These are phyloP conservation scores for Rhea americana DNA, from an alignment of 2,113 vertebrate species.

Conservation along the genomic window DNA sequence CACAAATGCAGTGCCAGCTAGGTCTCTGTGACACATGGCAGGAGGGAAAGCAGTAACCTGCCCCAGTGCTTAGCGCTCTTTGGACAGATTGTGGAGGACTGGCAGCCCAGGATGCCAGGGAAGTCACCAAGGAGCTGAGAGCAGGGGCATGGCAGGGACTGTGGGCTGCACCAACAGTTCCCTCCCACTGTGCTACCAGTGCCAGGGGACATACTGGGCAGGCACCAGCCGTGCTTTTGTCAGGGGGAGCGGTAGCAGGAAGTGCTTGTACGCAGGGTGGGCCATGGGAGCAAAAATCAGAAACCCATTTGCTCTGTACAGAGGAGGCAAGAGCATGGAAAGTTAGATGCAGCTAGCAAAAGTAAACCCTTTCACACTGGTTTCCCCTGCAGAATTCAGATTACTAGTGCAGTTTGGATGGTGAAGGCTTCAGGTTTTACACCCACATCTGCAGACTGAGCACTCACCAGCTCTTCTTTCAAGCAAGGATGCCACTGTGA, in stretches of 20 bases:
- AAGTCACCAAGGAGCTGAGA: background rate
- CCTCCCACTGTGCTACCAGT: background rate
- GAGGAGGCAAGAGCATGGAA: background rate
- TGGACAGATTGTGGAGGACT: background rate
- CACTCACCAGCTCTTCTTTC: background rate
- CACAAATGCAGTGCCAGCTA: background rate
- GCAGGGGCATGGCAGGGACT: background rate
- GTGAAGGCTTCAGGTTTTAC: background rate
- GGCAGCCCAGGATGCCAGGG: background rate
- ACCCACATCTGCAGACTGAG: background rate
- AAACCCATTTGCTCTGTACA: background rate
- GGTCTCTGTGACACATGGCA: background rate
- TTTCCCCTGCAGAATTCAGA: background rate
- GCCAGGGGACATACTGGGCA: fast-evolving
- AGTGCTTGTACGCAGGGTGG: fast-evolving
- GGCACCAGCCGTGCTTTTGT: background rate
- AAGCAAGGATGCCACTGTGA: background rate
- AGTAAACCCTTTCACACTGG: background rate
- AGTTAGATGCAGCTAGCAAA: background rate
- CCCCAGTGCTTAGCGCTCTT: background rate
- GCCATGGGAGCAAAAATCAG: background rate
- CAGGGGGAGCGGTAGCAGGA: fast-evolving
- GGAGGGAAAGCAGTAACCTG: background rate
- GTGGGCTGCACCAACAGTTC: background rate
- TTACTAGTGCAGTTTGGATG: background rate